These are phyloP conservation scores for Myocastor coypus DNA, from an alignment of 2,113 vertebrate species.

Conservation along the genomic window DNA sequence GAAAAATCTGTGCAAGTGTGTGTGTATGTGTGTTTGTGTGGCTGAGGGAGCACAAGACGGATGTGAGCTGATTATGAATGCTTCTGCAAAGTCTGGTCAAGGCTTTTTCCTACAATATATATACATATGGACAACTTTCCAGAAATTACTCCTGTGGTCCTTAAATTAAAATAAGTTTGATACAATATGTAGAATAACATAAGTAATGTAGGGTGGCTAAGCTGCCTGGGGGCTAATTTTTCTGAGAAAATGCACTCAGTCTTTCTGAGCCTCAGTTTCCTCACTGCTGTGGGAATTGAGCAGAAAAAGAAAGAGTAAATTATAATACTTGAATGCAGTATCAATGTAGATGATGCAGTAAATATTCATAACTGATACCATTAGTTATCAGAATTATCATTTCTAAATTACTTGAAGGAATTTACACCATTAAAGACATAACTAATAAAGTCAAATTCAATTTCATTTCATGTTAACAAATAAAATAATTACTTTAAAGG, in stretches of 20 bases:
- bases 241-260: neutral
- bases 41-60: no score
- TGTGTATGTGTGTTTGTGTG: neutral
- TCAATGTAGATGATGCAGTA: neutral
- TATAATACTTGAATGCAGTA: neutral
- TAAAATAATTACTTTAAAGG: neutral
- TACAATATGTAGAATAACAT: neutral
- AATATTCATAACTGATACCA: neutral
- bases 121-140: neutral
- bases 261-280: neutral
- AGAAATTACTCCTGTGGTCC: neutral
- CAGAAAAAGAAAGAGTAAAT: neutral
- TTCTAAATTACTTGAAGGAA: neutral
- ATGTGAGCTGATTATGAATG: neutral
- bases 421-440: neutral
- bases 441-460: neutral
- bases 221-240: neutral
- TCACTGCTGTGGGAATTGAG: neutral
- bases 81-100: neutral
- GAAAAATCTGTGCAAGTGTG: neutral
- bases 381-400: neutral
- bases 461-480: neutral
- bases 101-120: neutral
- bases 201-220: neutral
- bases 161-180: neutral